phyloP scores from a whole-genome alignment of 2,113 vertebrate genomes.

The Physeter macrocephalus region DNA sequence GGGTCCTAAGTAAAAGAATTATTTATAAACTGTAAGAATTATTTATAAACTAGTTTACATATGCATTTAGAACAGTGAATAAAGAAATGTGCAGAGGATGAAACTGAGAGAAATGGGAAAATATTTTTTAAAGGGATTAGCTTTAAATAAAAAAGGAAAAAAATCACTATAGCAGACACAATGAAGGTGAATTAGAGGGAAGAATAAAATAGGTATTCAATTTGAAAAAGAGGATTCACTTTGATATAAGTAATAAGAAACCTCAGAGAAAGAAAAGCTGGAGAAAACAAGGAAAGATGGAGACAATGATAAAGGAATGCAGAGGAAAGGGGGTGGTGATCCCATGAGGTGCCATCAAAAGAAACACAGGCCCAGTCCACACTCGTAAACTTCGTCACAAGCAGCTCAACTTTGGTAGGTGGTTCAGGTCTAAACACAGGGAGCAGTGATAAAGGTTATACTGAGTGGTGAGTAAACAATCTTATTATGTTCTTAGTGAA shows the following conservation, averaged over 20 bases:
- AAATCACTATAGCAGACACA: not conserved
- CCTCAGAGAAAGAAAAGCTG: not conserved
- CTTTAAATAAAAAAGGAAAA: constrained; percentile 5
- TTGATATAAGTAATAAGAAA: not conserved
- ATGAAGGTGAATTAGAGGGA: not conserved
- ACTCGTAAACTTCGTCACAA: not conserved
- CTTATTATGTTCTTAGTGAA: not conserved
- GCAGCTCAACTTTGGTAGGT: not conserved
- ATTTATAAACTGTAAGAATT: not conserved
- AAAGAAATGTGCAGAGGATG: not conserved
- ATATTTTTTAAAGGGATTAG: not conserved
- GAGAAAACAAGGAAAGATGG: not conserved
- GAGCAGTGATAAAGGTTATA: not conserved
- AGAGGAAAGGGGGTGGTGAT: not conserved
- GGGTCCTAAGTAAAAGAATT: not conserved
- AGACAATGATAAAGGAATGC: not conserved
- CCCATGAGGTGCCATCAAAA: not conserved
- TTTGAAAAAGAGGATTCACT: not conserved
- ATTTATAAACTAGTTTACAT: not conserved
- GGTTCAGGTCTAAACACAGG: not conserved
- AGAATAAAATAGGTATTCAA: not conserved
- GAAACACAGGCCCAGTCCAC: not conserved
- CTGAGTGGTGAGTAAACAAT: not conserved
- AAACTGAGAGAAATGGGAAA: not conserved
- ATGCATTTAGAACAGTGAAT: not conserved